Evolutionary conservation across 2,888 invertebrate species (phyloP).

Genomic region (Drosophila helvetica): DNA sequence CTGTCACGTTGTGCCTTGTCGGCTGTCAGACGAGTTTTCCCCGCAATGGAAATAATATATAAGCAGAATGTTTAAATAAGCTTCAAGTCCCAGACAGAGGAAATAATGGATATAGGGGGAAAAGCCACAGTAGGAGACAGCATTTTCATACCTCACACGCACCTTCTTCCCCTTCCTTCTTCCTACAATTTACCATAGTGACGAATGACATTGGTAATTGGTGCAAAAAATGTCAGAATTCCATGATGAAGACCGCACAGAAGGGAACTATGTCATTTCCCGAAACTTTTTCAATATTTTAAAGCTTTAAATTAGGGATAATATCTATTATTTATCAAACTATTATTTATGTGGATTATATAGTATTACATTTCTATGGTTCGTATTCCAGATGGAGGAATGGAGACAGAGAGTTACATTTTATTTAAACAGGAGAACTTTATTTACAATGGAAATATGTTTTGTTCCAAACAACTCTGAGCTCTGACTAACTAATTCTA

Average conservation of each 20-base stretch:
- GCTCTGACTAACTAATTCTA: too few species aligned
- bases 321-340: too few species aligned
- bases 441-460: too few species aligned
- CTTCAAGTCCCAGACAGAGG: slow-evolving; percentile 25
- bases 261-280: background rate
- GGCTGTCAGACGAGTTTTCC: slow-evolving; percentile 44
- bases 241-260: slow-evolving; percentile 20
- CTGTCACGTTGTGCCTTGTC: slow-evolving; percentile 45
- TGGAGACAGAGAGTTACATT: too few species aligned
- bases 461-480: too few species aligned
- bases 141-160: slow-evolving; percentile 1
- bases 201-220: slow-evolving; percentile 65
- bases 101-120: background rate
- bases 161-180: background rate
- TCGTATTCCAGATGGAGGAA: too few species aligned
- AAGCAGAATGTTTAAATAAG: slow-evolving; percentile 52
- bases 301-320: slow-evolving; percentile 30
- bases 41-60: slow-evolving; percentile 48
- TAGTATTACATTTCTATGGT: too few species aligned
- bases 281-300: background rate
- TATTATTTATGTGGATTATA: too few species aligned
- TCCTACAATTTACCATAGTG: slow-evolving; percentile 35
- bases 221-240: slow-evolving; percentile 53
- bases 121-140: slow-evolving; percentile 7
- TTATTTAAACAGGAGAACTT: too few species aligned